Base-by-base conservation (phyloP, 1,140 invertebrate genomes). In the Lasioglossum baleicum region DNA sequence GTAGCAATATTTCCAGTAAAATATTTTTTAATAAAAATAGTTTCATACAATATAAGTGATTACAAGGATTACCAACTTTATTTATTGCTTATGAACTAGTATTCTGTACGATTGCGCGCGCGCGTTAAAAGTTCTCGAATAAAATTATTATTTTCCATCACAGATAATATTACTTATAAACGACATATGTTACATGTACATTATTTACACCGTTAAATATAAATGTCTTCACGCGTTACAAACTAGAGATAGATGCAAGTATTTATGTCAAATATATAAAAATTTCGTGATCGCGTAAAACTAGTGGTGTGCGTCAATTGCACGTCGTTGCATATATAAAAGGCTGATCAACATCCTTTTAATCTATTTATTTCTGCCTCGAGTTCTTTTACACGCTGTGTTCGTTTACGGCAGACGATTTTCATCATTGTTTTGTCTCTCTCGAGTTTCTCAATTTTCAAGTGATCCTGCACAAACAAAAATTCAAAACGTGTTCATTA, bases 371-470 rank as follows among this genome's bases (percentile, higher is more conserved):
- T 17, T 15, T 53, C 51, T 4, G 13, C 31, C 5, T 90, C 83
- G 0, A 90, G 80, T 51, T 88, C 80, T 35, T 83, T 86, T 68
- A 92, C 89, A 65, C 70, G 72, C 20, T 72, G 67, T 10, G 60
- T 67, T 40, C 90, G 87, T 48, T 68, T 78, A 5, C 86, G 86
- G 48, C 91, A 92, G 1, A 91, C 40, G 0, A 88, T 67, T 69
- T 88, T 91, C 84, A 91, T 82, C 0, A 80, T 35, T 20, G 60
- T 56, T 56, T 84, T 89, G 20, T 91, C 90, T 26, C 86, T 90
- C 60, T 87, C 82, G 17, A 90, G 68, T 83, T 90, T 90, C 20
- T 82, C 40, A 42, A 90, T 87, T 85, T 83, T 87, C 11, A 80
- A 10, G 11, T 90, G 74, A 22, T 90, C 87, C 89, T 91, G n/a